phyloP scores from a whole-genome alignment of 2,113 vertebrate genomes.

The Corvus cornix region DNA sequence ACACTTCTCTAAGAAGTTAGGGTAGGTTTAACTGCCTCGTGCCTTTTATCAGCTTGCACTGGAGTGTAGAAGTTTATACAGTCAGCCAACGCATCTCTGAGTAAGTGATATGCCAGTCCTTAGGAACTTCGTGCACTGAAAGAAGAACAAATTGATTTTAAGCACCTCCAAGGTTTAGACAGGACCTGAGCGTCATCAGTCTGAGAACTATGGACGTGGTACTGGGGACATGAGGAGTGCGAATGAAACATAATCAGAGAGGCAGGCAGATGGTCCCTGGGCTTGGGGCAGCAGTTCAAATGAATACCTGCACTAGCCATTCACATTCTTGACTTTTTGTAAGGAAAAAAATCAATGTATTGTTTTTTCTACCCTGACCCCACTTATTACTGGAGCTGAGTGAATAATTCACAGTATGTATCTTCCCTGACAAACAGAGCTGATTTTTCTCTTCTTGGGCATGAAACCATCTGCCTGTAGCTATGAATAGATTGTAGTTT shows the following conservation, averaged over 20 bases:
- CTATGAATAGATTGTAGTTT: constrained; percentile 37
- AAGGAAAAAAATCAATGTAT: neutral
- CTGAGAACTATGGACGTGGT: neutral
- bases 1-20: neutral
- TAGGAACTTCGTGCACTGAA: neutral
- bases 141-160: constrained; percentile 37
- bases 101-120: neutral
- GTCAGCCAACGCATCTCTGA: neutral
- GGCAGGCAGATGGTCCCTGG: neutral
- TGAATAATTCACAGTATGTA: neutral
- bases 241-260: neutral
- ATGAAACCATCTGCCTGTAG: constrained; percentile 34
- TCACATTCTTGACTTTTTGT: neutral
- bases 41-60: neutral
- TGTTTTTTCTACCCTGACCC: neutral
- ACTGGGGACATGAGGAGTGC: accelerated
- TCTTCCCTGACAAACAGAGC: neutral
- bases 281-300: neutral
- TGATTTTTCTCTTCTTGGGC: neutral
- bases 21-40: neutral
- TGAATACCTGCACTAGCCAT: neutral
- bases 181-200: neutral
- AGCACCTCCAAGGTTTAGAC: neutral
- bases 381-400: neutral
- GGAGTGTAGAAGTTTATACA: neutral